Percentiles rank a stretch among this genome's conserved stretches.
Conservation (phyloP, 2,888 invertebrate genomes). For the Lochmaea capreae region DNA sequence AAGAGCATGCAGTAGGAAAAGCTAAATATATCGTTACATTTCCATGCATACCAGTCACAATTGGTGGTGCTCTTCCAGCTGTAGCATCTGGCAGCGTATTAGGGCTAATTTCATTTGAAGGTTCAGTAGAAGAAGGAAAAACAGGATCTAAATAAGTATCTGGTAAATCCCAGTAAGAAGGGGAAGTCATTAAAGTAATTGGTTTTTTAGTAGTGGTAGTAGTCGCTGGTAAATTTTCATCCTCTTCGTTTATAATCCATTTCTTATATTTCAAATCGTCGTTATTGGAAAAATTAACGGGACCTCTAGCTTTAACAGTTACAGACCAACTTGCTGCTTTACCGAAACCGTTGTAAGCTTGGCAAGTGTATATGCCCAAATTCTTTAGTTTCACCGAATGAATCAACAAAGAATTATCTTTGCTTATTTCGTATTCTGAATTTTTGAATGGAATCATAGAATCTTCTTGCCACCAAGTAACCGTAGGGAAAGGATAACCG, state of each 20-base stretch:
- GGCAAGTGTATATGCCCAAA: constrained; percentile 89
- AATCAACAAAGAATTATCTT: constrained; percentile 81
- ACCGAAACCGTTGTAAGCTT: constrained; percentile 83
- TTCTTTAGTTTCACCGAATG: constrained; percentile 76
- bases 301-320: constrained; percentile 77
- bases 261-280: constrained; percentile 71
- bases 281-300: constrained; percentile 70
- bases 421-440: constrained; percentile 76
- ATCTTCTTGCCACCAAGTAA: constrained; percentile 87
- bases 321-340: constrained; percentile 83
- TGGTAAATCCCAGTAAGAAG: constrained; percentile 42
- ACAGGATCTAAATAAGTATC: constrained; percentile 53
- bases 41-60: constrained; percentile 48
- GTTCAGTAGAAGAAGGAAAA: constrained; percentile 48
- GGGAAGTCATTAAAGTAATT: constrained; percentile 45
- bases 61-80: constrained; percentile 36
- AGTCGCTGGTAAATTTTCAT: constrained; percentile 59
- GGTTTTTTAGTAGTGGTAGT: constrained; percentile 39
- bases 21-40: constrained; percentile 19
- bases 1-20: not conserved
- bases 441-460: constrained; percentile 80
- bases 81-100: constrained; percentile 40
- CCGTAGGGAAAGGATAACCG: constrained; percentile 82
- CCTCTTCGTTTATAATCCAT: constrained; percentile 71
- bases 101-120: constrained; percentile 51